Percentiles rank a stretch among this genome's conserved stretches.
Evolutionary conservation across 2,797 vertebrate species (phyloP).

Genomic region (Botia almorhae): DNA sequence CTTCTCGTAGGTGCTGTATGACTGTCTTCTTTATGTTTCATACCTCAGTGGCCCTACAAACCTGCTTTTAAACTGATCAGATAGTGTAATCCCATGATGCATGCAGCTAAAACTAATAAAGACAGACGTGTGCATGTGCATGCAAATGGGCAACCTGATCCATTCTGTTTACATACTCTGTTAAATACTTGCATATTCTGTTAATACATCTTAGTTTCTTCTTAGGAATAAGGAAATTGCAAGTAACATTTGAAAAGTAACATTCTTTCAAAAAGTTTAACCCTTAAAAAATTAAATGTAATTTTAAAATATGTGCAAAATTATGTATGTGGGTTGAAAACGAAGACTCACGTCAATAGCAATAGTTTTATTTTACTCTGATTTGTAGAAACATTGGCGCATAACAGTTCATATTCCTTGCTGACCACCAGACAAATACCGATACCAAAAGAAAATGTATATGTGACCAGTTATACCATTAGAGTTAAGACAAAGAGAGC

Average conservation of each 20-base stretch:
- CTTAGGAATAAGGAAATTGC: constrained; percentile 11
- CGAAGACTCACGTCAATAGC: too few species aligned
- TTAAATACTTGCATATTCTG: too few species aligned
- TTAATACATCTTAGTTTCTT: background rate
- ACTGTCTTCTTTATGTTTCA: constrained; percentile 67
- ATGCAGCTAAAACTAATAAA: constrained; percentile 82
- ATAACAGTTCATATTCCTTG: too few species aligned
- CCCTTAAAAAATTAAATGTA: too few species aligned
- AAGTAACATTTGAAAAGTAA: background rate
- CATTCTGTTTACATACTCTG: constrained; percentile 3
- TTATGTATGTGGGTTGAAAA: too few species aligned
- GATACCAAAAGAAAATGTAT: too few species aligned
- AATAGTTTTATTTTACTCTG: too few species aligned
- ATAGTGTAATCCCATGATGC: constrained; percentile 65
- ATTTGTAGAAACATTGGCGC: too few species aligned
- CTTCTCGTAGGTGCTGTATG: constrained; percentile 34
- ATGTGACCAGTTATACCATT: too few species aligned
- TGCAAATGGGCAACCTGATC: constrained; percentile 26
- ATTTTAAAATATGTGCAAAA: too few species aligned
- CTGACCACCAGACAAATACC: too few species aligned
- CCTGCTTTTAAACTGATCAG: constrained; percentile 44
- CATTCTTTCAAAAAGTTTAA: background rate
- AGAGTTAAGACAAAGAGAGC: too few species aligned
- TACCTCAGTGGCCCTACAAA: constrained; percentile 61
- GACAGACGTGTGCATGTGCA: constrained; percentile 66